A percentile compares a stretch with the other conserved stretches of the same genome.
phyloP scores from a whole-genome alignment of 2,888 invertebrate species.

The Himalopsyche kuldschensis region DNA sequence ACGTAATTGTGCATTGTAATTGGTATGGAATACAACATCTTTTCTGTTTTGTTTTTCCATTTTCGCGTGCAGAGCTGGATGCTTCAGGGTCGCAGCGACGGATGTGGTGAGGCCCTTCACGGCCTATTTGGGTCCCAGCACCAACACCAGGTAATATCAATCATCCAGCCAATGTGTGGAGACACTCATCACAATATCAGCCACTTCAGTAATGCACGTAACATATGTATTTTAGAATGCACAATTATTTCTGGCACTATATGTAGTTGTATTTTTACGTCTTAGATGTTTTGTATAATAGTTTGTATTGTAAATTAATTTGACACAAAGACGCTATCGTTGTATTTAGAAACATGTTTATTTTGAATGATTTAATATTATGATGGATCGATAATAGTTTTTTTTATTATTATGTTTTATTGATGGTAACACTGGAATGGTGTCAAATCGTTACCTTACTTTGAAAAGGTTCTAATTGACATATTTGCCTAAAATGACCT shows the following conservation, averaged over 20 bases:
- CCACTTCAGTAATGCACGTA: not conserved
- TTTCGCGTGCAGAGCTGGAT: constrained; percentile 31
- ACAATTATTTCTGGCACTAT: not conserved
- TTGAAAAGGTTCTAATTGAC: no score
- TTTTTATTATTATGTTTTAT: no score
- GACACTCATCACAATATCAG: not conserved
- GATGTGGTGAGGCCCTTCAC: constrained; percentile 32
- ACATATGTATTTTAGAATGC: not conserved
- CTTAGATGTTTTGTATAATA: no score
- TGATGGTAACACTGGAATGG: no score
- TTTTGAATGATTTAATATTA: no score
- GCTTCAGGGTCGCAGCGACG: constrained; percentile 34
- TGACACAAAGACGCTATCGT: no score
- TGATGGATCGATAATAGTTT: no score
- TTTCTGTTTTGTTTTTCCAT: constrained; percentile 11
- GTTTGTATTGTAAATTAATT: no score
- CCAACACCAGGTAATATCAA: constrained; percentile 33
- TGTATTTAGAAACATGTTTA: no score
- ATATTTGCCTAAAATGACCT: no score
- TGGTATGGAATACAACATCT: not conserved
- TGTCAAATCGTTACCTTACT: no score
- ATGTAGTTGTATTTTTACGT: no score
- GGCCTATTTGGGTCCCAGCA: constrained; percentile 34
- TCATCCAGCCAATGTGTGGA: not conserved
- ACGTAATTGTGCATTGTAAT: not conserved